phyloP scores from a whole-genome alignment of 2,888 invertebrate genomes.

The Syrista parreyssii region DNA sequence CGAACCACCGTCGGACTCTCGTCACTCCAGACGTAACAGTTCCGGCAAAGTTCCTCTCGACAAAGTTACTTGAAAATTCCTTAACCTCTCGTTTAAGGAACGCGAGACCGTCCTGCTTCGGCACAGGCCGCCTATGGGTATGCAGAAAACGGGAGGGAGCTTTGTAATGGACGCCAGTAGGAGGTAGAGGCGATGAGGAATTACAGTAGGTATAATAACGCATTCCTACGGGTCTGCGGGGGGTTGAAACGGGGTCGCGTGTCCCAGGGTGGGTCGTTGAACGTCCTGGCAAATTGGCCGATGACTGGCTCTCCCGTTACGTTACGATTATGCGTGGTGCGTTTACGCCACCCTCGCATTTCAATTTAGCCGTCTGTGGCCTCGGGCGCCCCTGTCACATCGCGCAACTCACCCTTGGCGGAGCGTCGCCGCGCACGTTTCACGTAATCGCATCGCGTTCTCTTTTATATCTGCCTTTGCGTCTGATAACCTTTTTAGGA shows the following conservation, averaged over 20 bases:
- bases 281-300: conserved; percentile 4
- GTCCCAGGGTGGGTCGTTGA: not conserved
- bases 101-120: not conserved
- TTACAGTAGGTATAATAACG: not conserved
- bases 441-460: no score
- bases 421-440: not conserved
- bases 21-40: not conserved
- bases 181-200: not conserved
- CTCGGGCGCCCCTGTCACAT: not conserved
- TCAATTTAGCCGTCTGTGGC: conserved; percentile 5
- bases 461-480: not conserved
- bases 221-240: not conserved
- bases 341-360: not conserved
- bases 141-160: no score
- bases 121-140: no score
- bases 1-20: not conserved
- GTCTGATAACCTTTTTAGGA: not conserved
- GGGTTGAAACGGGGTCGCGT: not conserved
- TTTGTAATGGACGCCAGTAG: not conserved
- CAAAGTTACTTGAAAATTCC: not conserved
- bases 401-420: not conserved
- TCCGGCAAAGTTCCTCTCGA: not conserved
- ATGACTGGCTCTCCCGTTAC: not conserved
- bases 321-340: conserved; percentile 6
- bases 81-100: not conserved